Percentiles rank a stretch among this genome's conserved stretches.
Conservation (phyloP, 2,797 vertebrate species). For the Silurus aristotelis region DNA sequence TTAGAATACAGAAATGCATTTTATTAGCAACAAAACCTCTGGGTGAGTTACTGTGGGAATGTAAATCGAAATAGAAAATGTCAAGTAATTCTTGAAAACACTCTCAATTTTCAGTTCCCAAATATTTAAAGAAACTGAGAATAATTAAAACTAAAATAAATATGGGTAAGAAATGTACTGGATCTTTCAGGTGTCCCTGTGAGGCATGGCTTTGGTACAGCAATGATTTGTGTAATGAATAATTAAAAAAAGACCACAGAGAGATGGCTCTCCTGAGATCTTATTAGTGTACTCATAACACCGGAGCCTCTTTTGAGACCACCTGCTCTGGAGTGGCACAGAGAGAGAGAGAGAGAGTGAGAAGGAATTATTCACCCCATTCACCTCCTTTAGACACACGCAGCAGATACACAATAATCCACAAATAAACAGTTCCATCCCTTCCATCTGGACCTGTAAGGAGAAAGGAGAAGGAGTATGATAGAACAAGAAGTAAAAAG, state of each 20-base stretch:
- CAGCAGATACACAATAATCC: conserved; percentile 34
- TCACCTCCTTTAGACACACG: conserved; percentile 19
- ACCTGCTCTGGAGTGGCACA: conserved; percentile 41
- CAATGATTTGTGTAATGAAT: conserved; percentile 36
- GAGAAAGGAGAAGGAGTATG: background rate
- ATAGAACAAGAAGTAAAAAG: conserved; percentile 1
- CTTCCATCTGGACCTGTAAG: conserved; percentile 36
- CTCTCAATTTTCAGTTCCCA: background rate
- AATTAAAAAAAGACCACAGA: conserved; percentile 35
- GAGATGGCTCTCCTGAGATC: conserved; percentile 44
- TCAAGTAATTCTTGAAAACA: background rate
- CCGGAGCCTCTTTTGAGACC: conserved; percentile 38
- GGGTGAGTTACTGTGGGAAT: background rate
- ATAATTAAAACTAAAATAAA: background rate
- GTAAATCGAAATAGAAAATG: background rate
- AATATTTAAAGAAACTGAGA: background rate
- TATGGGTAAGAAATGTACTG: background rate
- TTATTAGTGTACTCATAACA: conserved; percentile 47
- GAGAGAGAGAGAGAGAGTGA: conserved; percentile 23
- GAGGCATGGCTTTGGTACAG: conserved; percentile 10
- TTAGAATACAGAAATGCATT: background rate
- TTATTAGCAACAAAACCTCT: background rate
- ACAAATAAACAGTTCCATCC: conserved; percentile 43
- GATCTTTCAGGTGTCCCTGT: background rate
- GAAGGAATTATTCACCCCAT: conserved; percentile 27